phyloP scores from a whole-genome alignment of 2,888 invertebrate genomes.

The Cantharis lateralis region DNA sequence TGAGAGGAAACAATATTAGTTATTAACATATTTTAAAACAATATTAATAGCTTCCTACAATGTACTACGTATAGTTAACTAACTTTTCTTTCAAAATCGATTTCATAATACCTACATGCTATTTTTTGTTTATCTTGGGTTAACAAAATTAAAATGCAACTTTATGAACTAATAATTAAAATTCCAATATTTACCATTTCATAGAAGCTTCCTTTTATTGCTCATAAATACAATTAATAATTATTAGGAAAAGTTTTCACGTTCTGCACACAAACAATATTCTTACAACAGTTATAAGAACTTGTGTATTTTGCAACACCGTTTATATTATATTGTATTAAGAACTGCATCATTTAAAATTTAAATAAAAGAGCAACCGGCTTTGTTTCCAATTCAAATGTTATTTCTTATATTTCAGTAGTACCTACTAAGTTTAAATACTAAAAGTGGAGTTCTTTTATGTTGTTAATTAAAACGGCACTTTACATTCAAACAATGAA shows the following conservation, averaged over 20 bases:
- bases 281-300: not conserved
- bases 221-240: not conserved
- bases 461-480: constrained; percentile 10
- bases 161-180: not conserved
- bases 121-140: not conserved
- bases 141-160: not conserved
- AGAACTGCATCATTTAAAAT: not conserved
- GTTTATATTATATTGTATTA: not conserved
- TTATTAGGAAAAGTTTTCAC: not conserved
- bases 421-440: constrained; percentile 7
- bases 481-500: constrained; percentile 18
- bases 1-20: no score
- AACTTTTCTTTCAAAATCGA: not conserved
- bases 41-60: no score
- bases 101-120: no score
- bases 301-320: not conserved
- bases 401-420: not conserved
- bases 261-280: not conserved
- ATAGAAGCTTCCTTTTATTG: not conserved
- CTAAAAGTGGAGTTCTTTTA: constrained; percentile 2
- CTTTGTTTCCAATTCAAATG: not conserved
- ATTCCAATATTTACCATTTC: not conserved
- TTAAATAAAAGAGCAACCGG: not conserved
- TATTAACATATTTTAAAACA: no score
- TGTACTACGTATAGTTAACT: not conserved